Percentiles rank a stretch among this genome's conserved stretches.
These are phyloP conservation scores for Mesorhabditis sp. DNA, from an alignment of 2,888 invertebrate species.

Conservation along the genomic window DNA sequence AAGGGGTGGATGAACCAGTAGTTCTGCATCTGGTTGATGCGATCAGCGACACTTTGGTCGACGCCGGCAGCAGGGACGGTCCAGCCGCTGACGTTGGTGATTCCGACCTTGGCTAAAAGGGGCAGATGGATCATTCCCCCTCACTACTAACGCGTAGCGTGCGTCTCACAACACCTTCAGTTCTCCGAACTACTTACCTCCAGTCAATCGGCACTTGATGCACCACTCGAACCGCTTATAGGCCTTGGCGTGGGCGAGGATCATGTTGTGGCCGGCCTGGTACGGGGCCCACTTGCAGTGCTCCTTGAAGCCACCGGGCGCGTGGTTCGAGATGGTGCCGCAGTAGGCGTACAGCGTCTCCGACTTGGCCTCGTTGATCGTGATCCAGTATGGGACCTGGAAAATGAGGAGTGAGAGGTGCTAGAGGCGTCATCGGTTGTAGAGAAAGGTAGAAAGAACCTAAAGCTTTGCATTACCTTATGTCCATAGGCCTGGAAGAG, in stretches of 20 bases:
- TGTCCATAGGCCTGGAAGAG: too few species aligned
- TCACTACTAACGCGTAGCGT: background rate
- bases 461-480: too few species aligned
- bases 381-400: constrained; percentile 67
- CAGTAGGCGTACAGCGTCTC: constrained; percentile 9
- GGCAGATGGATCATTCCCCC: constrained; percentile 12
- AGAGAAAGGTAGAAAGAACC: too few species aligned
- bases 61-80: constrained; percentile 16
- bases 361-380: constrained; percentile 68
- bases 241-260: constrained; percentile 69
- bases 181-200: too few species aligned
- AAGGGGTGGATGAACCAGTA: constrained; percentile 26
- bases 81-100: constrained; percentile 19
- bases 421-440: too few species aligned
- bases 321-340: too few species aligned
- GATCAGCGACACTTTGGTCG: constrained; percentile 13
- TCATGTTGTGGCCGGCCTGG: constrained; percentile 66
- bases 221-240: constrained; percentile 68
- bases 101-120: constrained; percentile 15
- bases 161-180: too few species aligned
- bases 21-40: constrained; percentile 19
- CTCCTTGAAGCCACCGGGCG: too few species aligned
- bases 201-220: constrained; percentile 58
- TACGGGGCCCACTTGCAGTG: background rate
- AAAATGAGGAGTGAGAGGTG: too few species aligned